Base-by-base conservation (phyloP, 2,888 invertebrate species). In the Cataglyphis albicans region DNA sequence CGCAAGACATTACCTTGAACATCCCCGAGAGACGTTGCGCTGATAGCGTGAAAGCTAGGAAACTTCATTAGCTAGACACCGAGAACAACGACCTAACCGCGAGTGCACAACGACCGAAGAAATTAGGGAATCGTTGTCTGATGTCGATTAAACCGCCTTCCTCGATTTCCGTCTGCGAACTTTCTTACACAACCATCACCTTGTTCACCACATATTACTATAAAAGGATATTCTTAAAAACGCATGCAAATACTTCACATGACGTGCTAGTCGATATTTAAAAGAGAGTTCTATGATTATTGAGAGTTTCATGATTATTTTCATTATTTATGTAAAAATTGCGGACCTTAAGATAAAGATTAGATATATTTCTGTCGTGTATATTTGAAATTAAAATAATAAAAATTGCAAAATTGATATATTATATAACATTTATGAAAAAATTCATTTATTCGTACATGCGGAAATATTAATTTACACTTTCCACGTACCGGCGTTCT, bases 1-100 rank as follows among this genome's bases (percentile, higher is more conserved):
- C 78, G 84, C 85, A 63, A 87, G 80, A 83, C 85, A 87, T 85
- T 85, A 86, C 80, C 85, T 72, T 63, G 83, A 86, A 87, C 81
- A 87, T 85, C 82, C 88, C 72, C 74, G 41, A 70, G 87, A 81
- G 88, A 83, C 87, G 73, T 65, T 41, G 65, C 73, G 82, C 70
- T 83, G 87, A 89, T 86, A 83, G 80, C 55, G 82, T 80, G 85
- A 88, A 88, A 84, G 85, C 59, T 81, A 64, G 73, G 80, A 86
- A 82, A 86, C 81, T 88, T 89, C 81, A 86, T 89, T 89, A 88
- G 81, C 72, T 78, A 55, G 78, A 32, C 80, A 83, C 78, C 65
- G 64, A 83, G 73, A 81, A 83, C 85, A 86, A 82, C 82, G 76
- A 78, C 68, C 82, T 70, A 74, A 86, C 82, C 84, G 74, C 84